These are phyloP conservation scores for Schizaphis graminum DNA, from an alignment of 2,888 invertebrate species.

Conservation along the genomic window DNA sequence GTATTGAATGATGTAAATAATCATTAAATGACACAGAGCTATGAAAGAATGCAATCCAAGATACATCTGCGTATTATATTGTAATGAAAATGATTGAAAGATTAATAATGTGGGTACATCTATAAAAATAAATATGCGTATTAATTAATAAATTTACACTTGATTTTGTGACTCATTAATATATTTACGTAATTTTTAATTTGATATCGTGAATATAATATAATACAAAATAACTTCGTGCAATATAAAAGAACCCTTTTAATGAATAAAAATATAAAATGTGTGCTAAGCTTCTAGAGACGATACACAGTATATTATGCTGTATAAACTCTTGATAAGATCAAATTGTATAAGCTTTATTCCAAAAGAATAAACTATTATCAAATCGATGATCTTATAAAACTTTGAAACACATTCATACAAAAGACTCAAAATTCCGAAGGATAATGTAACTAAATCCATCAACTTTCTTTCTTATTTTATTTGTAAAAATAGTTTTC, in stretches of 20 bases:
- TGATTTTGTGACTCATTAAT: background rate
- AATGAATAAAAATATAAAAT: background rate
- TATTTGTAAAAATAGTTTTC: background rate
- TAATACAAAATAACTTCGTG: background rate
- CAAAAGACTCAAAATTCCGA: background rate
- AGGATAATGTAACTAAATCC: background rate
- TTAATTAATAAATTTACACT: background rate
- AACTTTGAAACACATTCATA: background rate
- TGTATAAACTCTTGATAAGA: background rate
- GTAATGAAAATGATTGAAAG: background rate
- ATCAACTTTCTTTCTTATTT: background rate
- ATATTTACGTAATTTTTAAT: background rate
- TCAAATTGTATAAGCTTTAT: background rate
- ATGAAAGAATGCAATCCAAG: background rate
- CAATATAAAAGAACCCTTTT: background rate
- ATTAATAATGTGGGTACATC: background rate
- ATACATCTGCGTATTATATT: background rate
- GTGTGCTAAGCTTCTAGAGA: background rate
- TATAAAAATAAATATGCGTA: background rate
- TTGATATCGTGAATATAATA: background rate
- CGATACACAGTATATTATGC: background rate
- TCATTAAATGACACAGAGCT: background rate
- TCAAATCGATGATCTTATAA: slow-evolving; percentile 1
- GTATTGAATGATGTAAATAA: background rate
- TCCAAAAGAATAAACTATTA: background rate